Conservation (phyloP, 1,140 invertebrate genomes). For the Drosophila simulans region DNA sequence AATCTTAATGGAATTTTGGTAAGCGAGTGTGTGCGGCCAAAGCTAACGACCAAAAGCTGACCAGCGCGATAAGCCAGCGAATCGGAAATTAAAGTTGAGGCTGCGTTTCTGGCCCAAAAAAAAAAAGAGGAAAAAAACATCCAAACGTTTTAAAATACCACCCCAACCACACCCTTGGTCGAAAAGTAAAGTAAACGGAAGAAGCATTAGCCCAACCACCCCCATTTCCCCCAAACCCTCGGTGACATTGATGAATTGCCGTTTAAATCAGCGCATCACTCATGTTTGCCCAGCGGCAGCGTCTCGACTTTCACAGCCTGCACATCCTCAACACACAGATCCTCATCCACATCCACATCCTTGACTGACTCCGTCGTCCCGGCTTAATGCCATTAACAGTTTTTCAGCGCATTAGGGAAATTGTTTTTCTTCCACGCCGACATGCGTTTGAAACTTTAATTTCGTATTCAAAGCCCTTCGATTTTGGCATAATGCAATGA, state of each 20-base stretch:
- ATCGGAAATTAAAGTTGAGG: slow-evolving; percentile 82
- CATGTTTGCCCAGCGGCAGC: slow-evolving; percentile 74
- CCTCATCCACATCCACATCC: slow-evolving; percentile 26
- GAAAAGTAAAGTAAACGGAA: slow-evolving; percentile 42
- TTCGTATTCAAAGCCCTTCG: slow-evolving; percentile 61
- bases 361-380: slow-evolving; percentile 52
- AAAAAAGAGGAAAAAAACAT: neutral
- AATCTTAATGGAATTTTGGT: slow-evolving; percentile 79
- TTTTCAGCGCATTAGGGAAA: slow-evolving; percentile 74
- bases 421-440: slow-evolving; percentile 58
- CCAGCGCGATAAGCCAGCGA: slow-evolving; percentile 75
- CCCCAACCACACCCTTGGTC: slow-evolving; percentile 25
- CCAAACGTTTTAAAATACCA: slow-evolving; percentile 58
- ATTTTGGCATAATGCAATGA: slow-evolving; percentile 67
- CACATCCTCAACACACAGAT: slow-evolving; percentile 7
- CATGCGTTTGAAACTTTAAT: slow-evolving; percentile 58
- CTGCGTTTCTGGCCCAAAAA: slow-evolving; percentile 19
- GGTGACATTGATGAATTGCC: slow-evolving; percentile 83
- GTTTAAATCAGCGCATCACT: slow-evolving; percentile 84
- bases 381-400: slow-evolving; percentile 79
- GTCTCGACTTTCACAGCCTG: slow-evolving; percentile 58
- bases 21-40: slow-evolving; percentile 39
- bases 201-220: slow-evolving; percentile 54
- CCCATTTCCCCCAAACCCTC: slow-evolving; percentile 7
- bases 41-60: slow-evolving; percentile 56